Conservation (phyloP, 2,888 invertebrate species). For the Pyrocoelia pectoralis region DNA sequence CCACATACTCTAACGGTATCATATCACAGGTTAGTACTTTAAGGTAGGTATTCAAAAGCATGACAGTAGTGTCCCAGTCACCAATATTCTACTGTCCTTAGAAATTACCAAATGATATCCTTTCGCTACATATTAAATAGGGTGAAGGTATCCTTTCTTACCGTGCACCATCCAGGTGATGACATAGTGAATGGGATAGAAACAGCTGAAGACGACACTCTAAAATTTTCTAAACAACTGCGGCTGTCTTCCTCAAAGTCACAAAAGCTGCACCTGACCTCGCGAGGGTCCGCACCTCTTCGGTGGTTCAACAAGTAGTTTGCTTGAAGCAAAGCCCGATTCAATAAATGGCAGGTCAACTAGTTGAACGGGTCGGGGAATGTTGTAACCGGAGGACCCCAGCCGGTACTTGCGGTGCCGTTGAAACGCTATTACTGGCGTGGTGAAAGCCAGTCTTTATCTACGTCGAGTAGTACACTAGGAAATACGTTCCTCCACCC, state of each 20-base stretch:
- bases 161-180: slow-evolving; percentile 48
- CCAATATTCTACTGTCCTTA: slow-evolving; percentile 23
- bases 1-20: slow-evolving; percentile 41
- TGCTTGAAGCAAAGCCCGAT: slow-evolving; percentile 37
- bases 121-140: slow-evolving; percentile 11
- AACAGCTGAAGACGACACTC: slow-evolving; percentile 47
- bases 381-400: slow-evolving; percentile 41
- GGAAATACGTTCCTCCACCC: slow-evolving; percentile 32
- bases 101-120: not conserved
- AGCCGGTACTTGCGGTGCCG: slow-evolving; percentile 25
- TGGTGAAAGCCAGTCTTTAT: slow-evolving; percentile 31
- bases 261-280: slow-evolving; percentile 57
- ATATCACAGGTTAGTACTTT: slow-evolving; percentile 27
- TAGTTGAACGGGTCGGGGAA: slow-evolving; percentile 47
- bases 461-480: slow-evolving; percentile 23
- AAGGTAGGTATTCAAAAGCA: slow-evolving; percentile 15
- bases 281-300: slow-evolving; percentile 56
- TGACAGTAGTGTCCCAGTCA: slow-evolving; percentile 25
- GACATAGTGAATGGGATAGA: slow-evolving; percentile 33
- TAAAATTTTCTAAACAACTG: slow-evolving; percentile 58
- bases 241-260: slow-evolving; percentile 55
- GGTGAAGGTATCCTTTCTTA: slow-evolving; percentile 40
- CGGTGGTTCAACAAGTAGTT: slow-evolving; percentile 42
- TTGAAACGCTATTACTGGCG: slow-evolving; percentile 24
- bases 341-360: slow-evolving; percentile 43